Evolutionary conservation across 2,797 vertebrate genomes (phyloP).

Genomic region (Cossypha caffra): DNA sequence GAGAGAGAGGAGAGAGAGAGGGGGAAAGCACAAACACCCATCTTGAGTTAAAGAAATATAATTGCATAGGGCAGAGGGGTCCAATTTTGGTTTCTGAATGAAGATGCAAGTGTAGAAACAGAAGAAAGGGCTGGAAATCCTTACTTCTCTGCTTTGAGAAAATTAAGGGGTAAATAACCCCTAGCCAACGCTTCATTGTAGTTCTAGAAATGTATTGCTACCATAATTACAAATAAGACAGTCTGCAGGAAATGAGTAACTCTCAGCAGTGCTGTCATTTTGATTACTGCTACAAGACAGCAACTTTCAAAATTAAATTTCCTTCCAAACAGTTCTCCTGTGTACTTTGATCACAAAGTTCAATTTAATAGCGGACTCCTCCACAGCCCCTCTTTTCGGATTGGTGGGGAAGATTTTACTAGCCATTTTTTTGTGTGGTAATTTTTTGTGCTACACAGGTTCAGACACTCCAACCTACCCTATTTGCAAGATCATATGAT

Average conservation of each 20-base stretch:
- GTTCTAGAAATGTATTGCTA: constrained; percentile 35
- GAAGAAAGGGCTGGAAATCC: background rate
- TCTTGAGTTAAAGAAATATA: constrained; percentile 51
- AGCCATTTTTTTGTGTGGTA: background rate
- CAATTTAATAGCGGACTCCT: background rate
- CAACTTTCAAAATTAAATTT: constrained; percentile 53
- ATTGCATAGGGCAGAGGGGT: constrained; percentile 59
- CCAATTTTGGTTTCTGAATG: constrained; percentile 47
- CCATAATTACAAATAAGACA: constrained; percentile 21
- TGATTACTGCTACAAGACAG: constrained; percentile 46
- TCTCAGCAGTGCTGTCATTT: constrained; percentile 58
- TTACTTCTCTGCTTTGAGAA: background rate
- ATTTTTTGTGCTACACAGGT: background rate
- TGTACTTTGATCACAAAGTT: constrained; percentile 13
- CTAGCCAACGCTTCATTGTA: background rate
- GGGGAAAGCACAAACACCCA: constrained; percentile 57
- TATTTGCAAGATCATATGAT: background rate
- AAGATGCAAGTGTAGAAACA: constrained; percentile 6
- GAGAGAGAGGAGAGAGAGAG: no score
- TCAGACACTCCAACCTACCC: background rate
- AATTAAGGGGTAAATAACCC: background rate
- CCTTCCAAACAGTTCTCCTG: background rate
- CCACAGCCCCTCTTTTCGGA: background rate
- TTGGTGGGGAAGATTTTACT: background rate
- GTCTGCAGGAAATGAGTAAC: constrained; percentile 37